Evolutionary conservation across 2,113 vertebrate genomes (phyloP), one percentile per base, ranked within the genome.

Genomic region (Saguinus imperator): DNA sequence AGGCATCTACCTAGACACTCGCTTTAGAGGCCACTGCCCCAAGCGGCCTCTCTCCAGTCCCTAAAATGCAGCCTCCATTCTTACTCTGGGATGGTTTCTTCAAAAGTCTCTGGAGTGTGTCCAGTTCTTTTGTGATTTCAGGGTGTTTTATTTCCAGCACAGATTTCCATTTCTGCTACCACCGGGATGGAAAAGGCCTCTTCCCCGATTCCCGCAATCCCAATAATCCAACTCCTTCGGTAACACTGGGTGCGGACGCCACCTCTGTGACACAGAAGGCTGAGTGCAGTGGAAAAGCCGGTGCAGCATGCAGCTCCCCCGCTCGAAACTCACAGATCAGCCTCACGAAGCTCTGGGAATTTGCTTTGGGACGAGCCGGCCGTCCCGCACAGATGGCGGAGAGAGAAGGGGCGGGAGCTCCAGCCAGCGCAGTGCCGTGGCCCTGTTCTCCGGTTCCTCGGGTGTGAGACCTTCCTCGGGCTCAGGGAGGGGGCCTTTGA

Each of bases 81-180:
- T 14, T 17, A 0, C 61, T 32, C 23, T 10, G 64, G 13, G 8
- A 23, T 2, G 17, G 7, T 50, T 45, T 58, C 76, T 48, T 52
- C 75, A 17, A 73, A n/a, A 45, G 27, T 32, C 57, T 18, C 21
- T 50, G 85, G 84, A 88, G 29, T 5, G 0, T 1, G 32, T 90
- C 91, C 88, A 68, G 77, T 13, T 40, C 91, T 84, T 64, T 32
- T 91, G 93, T 94, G 89, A 84, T 87, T 94, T 89, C 97, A 80
- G 86, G 75, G 70, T 80, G 68, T 83, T 94, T 83, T 52, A 64
- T 79, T 94, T 94, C 86, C 48, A 79, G 80, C 72, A 66, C 37
- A 92, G 91, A 40, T 75, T 76, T 79, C 86, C 87, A 75, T 20
- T 66, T 43, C 79, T 25, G 66, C 73, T 64, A 48, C 96, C 85